These are phyloP conservation scores for Muscicapa comitata DNA, from an alignment of 2,797 vertebrate genomes.

Conservation along the genomic window DNA sequence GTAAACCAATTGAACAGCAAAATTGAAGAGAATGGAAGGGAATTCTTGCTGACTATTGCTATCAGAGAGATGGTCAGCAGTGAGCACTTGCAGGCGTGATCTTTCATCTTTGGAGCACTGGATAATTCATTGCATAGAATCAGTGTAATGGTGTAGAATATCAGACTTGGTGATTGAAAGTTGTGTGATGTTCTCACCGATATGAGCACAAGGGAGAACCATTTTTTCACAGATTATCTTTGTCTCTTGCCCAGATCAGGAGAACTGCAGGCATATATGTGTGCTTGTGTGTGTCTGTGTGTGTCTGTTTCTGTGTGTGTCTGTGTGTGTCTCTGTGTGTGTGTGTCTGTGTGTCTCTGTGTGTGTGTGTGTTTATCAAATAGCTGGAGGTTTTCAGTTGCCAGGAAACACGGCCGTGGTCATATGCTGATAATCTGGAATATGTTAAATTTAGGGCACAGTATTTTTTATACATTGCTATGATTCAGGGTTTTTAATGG, in stretches of 20 bases:
- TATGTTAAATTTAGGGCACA: not conserved
- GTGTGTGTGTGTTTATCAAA: not conserved
- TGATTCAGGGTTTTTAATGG: not conserved
- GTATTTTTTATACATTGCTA: not conserved
- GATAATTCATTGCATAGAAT: not conserved
- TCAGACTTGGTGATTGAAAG: not conserved
- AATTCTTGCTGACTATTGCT: not conserved
- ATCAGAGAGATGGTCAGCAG: not conserved
- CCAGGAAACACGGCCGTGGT: not conserved
- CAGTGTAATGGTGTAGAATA: not conserved
- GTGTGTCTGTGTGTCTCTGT: no score
- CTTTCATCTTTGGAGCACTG: not conserved
- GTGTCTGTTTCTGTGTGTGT: no score
- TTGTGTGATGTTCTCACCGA: not conserved
- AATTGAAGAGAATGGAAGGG: not conserved
- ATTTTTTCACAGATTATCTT: not conserved
- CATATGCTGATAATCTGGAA: not conserved
- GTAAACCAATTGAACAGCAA: not conserved
- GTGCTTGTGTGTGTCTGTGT: not conserved
- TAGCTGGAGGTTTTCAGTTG: not conserved
- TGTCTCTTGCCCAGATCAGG: not conserved
- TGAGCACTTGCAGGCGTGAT: not conserved
- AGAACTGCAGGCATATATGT: not conserved
- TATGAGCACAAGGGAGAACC: not conserved
- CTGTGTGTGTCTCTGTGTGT: not conserved